Evolutionary conservation across 2,113 vertebrate species (phyloP).

Genomic region (Nannobrachium achirus): DNA sequence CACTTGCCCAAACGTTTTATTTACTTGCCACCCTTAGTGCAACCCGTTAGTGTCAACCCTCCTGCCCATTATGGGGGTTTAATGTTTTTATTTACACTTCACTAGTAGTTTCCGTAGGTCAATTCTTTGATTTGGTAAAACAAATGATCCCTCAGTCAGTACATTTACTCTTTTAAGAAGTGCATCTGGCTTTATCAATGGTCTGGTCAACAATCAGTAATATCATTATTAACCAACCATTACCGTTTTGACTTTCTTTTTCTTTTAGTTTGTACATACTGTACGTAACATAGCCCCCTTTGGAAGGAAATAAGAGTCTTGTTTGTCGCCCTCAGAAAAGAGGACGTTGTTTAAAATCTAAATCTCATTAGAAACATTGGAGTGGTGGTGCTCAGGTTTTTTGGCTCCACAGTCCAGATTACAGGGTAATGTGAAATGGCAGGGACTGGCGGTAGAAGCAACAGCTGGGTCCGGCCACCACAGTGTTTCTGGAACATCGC

Average conservation of each 20-base stretch:
- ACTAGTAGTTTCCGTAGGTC: neutral
- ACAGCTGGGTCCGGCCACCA: slow-evolving; percentile 72
- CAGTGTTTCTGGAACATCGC: slow-evolving; percentile 54
- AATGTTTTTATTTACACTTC: slow-evolving; percentile 12
- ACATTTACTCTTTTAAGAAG: slow-evolving; percentile 49
- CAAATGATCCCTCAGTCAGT: slow-evolving; percentile 29
- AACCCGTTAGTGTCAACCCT: no score
- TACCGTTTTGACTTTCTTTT: no score
- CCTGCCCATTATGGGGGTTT: no score
- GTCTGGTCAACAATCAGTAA: no score
- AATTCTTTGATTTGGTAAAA: slow-evolving; percentile 10
- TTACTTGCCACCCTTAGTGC: no score
- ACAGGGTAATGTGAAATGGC: slow-evolving; percentile 70
- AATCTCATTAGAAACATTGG: slow-evolving; percentile 46
- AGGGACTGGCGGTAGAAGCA: slow-evolving; percentile 61
- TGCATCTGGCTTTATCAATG: slow-evolving; percentile 14
- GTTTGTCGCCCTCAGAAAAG: slow-evolving; percentile 40
- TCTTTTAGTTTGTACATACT: no score
- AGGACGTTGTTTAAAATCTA: slow-evolving; percentile 24
- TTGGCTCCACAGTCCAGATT: slow-evolving; percentile 62
- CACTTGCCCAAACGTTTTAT: no score
- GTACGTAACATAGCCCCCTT: slow-evolving; percentile 13
- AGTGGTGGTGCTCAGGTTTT: slow-evolving; percentile 43
- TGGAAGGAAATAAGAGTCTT: slow-evolving; percentile 10
- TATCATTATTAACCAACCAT: no score